Base-by-base conservation (phyloP, 2,888 invertebrate species). In the Sepioteuthis lessoniana region DNA sequence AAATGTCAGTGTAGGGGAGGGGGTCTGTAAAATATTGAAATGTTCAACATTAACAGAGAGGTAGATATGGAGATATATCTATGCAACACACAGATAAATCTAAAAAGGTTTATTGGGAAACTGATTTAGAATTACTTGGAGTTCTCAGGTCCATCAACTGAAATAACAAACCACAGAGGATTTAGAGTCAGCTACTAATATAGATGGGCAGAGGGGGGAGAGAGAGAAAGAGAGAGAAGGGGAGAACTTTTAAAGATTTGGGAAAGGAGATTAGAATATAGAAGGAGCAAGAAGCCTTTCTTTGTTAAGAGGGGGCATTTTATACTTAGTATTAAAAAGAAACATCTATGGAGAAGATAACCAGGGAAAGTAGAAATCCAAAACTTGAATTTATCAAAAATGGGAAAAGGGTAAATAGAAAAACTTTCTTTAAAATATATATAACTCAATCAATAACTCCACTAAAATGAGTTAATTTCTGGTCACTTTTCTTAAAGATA, bases 41-140 rank as follows among this genome's bases (percentile, higher is more conserved):
- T 76, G 76, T 35, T 76, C 35, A 76, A 76, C 76, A 76, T n/a
- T 31, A 19, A 76, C 10, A 76, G 76, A 76, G n/a, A 35, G 21
- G 21, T 21, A 55, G 21, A 55, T 55, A 55, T 55, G 55, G n/a
- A 93, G 16, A 93, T 93, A 91, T 91, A 91, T 91, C 31, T 91
- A 91, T 91, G 21, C 38, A 37, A 90, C 38, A 91, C 46, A 91
- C 46, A 91, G 38, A 93, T 93, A 93, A 46, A 93, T 50, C 38
- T 93, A 93, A 42, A 42, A 42, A 76, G 76, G 76, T 76, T 76
- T 76, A n/a, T 76, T 76, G 76, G 76, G 76, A 76, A 76, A 76
- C 76, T 76, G 76, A 76, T 76, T 76, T 76, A 76, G 76, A 76
- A 76, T 76, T 76, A 76, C 76, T 76, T 76, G 76, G 31, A 76